phyloP scores from a whole-genome alignment of 2,888 invertebrate genomes.

The Stenchaetothrips biformis region DNA sequence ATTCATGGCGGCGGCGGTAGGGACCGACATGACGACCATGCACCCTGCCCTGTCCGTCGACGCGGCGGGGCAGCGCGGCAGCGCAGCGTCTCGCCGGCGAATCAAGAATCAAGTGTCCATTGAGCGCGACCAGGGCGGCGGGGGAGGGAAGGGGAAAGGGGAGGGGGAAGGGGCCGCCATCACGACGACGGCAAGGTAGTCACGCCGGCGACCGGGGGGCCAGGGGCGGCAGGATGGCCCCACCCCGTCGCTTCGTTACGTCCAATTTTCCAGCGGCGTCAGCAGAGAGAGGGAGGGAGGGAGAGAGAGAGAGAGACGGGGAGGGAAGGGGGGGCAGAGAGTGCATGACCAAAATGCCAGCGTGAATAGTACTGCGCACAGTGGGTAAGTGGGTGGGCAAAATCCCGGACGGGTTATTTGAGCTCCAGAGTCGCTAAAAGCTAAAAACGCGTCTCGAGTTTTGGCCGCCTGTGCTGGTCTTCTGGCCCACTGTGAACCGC shows the following conservation, averaged over 20 bases:
- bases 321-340: neutral
- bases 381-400: too few relatives aligned
- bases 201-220: neutral
- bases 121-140: neutral
- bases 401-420: too few relatives aligned
- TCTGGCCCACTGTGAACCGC: too few relatives aligned
- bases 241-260: conserved; percentile 19
- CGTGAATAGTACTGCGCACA: too few relatives aligned
- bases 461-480: too few relatives aligned
- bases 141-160: neutral
- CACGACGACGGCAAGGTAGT: neutral
- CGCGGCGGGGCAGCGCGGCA: neutral
- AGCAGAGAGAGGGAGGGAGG: neutral
- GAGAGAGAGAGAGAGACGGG: neutral
- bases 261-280: neutral
- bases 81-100: neutral
- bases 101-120: conserved; percentile 9
- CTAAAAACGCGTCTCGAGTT: too few relatives aligned
- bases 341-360: neutral
- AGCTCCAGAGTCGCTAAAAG: too few relatives aligned
- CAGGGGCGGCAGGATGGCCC: neutral
- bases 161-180: neutral
- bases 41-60: neutral
- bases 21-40: too few relatives aligned
- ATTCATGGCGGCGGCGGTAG: too few relatives aligned